Conservation (phyloP, 1,140 invertebrate genomes). For the Heterodera schachtii region DNA sequence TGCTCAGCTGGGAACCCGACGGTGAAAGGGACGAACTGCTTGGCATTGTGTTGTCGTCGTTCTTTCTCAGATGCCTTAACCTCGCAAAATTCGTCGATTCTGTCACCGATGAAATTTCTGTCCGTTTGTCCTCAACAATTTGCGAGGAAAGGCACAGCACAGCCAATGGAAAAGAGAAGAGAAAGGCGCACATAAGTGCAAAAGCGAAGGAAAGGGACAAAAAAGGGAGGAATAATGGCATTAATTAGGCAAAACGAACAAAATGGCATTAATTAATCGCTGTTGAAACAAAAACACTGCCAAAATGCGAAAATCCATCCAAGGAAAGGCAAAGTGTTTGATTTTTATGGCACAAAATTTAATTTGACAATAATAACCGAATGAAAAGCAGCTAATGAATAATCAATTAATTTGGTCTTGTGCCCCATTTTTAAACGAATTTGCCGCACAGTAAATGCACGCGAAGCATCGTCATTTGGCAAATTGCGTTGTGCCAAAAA, state of each 20-base stretch:
- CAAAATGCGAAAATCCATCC: no score
- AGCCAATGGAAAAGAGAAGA: not conserved
- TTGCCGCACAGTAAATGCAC: no score
- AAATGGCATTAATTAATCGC: not conserved
- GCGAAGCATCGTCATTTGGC: not conserved
- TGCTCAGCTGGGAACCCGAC: not conserved
- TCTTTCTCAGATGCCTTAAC: not conserved
- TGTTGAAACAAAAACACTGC: not conserved
- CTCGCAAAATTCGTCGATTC: not conserved
- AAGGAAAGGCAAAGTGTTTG: no score
- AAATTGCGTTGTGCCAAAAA: constrained; percentile 14
- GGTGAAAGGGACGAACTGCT: not conserved
- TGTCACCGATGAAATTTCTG: not conserved
- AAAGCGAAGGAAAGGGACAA: not conserved
- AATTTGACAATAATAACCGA: no score
- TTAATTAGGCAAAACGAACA: not conserved
- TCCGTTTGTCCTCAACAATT: not conserved
- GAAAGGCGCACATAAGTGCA: not conserved
- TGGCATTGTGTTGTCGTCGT: not conserved
- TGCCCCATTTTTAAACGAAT: no score
- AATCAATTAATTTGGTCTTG: no score
- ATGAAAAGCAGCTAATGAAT: not conserved
- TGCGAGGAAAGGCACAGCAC: not conserved
- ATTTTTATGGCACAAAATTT: no score
- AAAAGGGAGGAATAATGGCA: no score